Evolutionary conservation across 2,888 invertebrate species (phyloP).

Genomic region (Phorcus lineatus): DNA sequence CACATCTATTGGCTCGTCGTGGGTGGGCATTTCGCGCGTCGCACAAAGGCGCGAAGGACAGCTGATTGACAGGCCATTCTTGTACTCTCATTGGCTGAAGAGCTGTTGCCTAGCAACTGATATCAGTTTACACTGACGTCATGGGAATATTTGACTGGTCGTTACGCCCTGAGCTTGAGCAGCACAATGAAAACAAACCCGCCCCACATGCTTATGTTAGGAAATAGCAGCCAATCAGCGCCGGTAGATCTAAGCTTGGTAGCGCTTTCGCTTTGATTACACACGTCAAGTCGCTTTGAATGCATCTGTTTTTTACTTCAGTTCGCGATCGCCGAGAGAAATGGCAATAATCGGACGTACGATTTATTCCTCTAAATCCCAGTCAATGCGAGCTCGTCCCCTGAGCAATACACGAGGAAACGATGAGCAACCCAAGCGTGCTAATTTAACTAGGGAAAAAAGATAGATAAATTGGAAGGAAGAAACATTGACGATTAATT

Average conservation of each 20-base stretch:
- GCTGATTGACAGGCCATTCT: slow-evolving; percentile 59
- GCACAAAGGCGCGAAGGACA: slow-evolving; percentile 60
- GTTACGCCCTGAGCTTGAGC: slow-evolving; percentile 42
- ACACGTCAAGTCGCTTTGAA: slow-evolving; percentile 5
- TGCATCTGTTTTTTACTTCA: slow-evolving; percentile 8
- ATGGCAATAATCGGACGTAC: slow-evolving; percentile 7
- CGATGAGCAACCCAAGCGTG: neutral
- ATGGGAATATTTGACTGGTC: slow-evolving; percentile 45
- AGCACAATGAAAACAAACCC: slow-evolving; percentile 42
- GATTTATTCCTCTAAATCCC: neutral
- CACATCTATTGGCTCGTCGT: slow-evolving; percentile 61
- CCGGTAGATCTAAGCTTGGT: slow-evolving; percentile 29
- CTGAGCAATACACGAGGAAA: neutral
- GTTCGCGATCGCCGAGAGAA: neutral
- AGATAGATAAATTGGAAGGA: neutral
- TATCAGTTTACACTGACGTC: slow-evolving; percentile 61
- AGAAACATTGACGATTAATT: neutral
- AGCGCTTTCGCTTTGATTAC: slow-evolving; percentile 10
- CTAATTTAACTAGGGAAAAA: slow-evolving; percentile 12
- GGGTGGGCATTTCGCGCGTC: slow-evolving; percentile 68
- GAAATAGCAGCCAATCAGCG: slow-evolving; percentile 33
- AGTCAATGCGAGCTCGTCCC: neutral
- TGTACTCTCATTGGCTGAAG: slow-evolving; percentile 52
- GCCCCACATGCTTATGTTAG: slow-evolving; percentile 31
- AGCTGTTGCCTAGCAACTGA: slow-evolving; percentile 54